Evolutionary conservation across 2,113 vertebrate species (phyloP), one percentile per base, ranked within the genome.

Genomic region (Lagopus muta): DNA sequence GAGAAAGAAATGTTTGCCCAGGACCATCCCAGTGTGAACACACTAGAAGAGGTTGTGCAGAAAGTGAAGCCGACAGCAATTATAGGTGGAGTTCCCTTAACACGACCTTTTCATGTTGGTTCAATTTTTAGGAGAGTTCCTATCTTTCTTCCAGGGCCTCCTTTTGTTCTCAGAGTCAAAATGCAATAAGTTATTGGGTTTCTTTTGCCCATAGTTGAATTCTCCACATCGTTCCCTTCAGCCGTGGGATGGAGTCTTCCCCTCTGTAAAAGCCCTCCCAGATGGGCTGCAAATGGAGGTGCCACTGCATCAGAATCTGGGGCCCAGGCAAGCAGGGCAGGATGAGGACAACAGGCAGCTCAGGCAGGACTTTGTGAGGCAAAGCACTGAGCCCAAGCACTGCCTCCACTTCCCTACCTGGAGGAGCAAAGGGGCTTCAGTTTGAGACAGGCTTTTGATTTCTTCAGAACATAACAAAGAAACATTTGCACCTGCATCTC

Each of bases 1-100:
- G 99, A 99, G 94, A 99, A 99, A 88, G 97, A 98, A 78, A 73
- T 98, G 95, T 99, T 99, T 97, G 99, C 99, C 54, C 99, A 99
- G 17, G 98, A 99, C 3, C 98, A 99, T 70, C 98, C 98, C 6
- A 98, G 96, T 80, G 84, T 99, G 90, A 98, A 96, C 82, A 99
- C 98, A 0, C 96, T 99, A 86, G 99, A 99, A 96, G 99, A 99
- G 88, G 99, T 98, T 75, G 99, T 99, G 86, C 95, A 97, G 76
- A 98, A 97, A 95, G 97, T 99, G 91, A 99, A 99, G 94, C 99
- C 99, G 91, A 98, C 99, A 3, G 98, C 98, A 62, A 97, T 99
- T 92, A 99, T 99, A 95, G 99, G 99, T 99, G 96, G 92, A 96
- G 86, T 79, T 92, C 36, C 79, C 19, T 75, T 78, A 48, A 28